Evolutionary conservation across 2,113 vertebrate genomes (phyloP).

Genomic region (Urocolius indicus): DNA sequence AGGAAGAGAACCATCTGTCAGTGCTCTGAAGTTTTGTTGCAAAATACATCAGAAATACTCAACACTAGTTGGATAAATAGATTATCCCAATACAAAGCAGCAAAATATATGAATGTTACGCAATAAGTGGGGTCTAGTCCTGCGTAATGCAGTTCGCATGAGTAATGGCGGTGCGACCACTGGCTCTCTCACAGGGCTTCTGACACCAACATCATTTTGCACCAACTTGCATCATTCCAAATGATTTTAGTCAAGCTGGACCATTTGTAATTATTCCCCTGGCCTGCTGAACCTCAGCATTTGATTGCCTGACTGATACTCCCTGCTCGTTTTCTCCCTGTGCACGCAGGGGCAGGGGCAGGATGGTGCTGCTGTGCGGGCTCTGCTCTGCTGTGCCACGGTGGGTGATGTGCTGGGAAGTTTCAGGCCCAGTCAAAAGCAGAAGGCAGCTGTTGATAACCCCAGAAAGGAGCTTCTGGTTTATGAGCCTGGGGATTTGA

Average conservation of each 20-base stretch:
- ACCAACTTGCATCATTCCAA: constrained; percentile 26
- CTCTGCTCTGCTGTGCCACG: rapidly evolving
- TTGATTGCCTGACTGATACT: constrained; percentile 12
- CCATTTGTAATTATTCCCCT: constrained; percentile 21
- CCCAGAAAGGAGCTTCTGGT: background rate
- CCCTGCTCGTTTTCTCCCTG: background rate
- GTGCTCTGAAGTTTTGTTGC: constrained; percentile 4
- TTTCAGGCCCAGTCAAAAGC: background rate
- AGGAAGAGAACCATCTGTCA: background rate
- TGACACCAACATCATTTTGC: background rate
- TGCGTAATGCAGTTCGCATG: background rate
- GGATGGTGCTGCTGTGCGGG: rapidly evolving
- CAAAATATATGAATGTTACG: background rate
- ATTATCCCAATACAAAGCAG: background rate
- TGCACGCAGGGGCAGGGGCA: background rate
- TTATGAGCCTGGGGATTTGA: constrained; percentile 37
- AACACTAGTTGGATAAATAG: background rate
- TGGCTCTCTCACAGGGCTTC: constrained; percentile 19
- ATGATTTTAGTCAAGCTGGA: background rate
- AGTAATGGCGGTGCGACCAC: constrained; percentile 48
- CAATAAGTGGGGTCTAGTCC: constrained; percentile 24
- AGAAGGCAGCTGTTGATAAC: constrained; percentile 21
- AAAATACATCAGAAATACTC: background rate
- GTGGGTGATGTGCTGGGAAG: background rate
- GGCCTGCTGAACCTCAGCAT: background rate